Evolutionary conservation across 1,140 invertebrate genomes (phyloP), one percentile per base, ranked within the genome.

Genomic region (Eupeodes corollae): DNA sequence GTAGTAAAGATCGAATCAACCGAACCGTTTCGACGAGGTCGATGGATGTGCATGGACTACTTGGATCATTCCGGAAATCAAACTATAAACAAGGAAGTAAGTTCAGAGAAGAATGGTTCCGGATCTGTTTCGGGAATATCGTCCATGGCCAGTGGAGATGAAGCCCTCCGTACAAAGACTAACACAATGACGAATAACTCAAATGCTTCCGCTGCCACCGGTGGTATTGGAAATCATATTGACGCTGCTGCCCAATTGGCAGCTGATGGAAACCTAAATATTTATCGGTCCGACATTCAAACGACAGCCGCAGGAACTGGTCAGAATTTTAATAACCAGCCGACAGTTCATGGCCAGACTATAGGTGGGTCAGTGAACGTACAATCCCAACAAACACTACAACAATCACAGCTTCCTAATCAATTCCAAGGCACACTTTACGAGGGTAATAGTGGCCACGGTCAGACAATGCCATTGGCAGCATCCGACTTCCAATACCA

Each of bases 31-130:
- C 85, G 86, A 55, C 77, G 92, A 35, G 93, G 93, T 19, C 73
- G 92, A 58, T 97, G 93, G 93, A 84, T 84, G 56, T 96, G 91
- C 71, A 89, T 92, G 81, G 92, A 97, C 70, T 96, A 92, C 71
- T 74, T 91, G 58, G 91, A 96, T 73, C 86, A 91, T 62, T 81
- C 60, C 34, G 34, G 14, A 35, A 35, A 35, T 35, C 12, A 15
- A 33, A 63, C 57, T 47, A 63, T 66, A 19, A 59, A 55, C 15
- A 56, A 12, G 14, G 34, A 15, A 6, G 12, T n/a, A 35, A 18
- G 18, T 40, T 6, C 39, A 40, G 16, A 15, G 6, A 16, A 40
- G 6, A 40, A 6, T 8, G 6, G 18, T 18, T 18, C 11, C 13
- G 14, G 11, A 15, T 11, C 39, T 58, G 53, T 34, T 52, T 55